phyloP scores from a whole-genome alignment of 2,888 invertebrate species.

The Cyclophora albipunctata region DNA sequence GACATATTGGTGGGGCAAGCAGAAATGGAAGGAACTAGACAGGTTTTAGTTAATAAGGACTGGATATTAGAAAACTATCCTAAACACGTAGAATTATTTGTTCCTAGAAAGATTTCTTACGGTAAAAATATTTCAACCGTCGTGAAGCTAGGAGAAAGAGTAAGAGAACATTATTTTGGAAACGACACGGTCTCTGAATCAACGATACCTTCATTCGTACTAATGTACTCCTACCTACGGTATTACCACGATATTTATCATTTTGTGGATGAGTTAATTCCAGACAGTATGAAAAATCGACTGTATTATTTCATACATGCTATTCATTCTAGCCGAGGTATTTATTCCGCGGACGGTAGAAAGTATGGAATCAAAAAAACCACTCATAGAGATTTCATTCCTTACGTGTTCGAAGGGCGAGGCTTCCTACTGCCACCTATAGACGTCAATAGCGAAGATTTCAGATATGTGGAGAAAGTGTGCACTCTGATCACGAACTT shows the following conservation, averaged over 20 bases:
- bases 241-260: background rate
- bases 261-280: background rate
- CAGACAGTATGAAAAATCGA: background rate
- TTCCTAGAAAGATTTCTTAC: background rate
- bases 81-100: background rate
- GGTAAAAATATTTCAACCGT: background rate
- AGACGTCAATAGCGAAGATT: slow-evolving; percentile 26
- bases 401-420: slow-evolving; percentile 35
- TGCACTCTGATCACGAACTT: slow-evolving; percentile 54
- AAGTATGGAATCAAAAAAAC: slow-evolving; percentile 2
- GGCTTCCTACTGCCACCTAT: slow-evolving; percentile 19
- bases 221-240: background rate
- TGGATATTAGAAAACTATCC: background rate
- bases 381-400: slow-evolving; percentile 35
- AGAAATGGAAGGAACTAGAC: background rate
- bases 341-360: background rate
- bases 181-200: background rate
- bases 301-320: slow-evolving; percentile 5
- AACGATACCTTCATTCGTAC: background rate
- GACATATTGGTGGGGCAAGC: slow-evolving; percentile 8
- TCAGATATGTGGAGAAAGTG: slow-evolving; percentile 35
- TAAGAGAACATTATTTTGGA: background rate
- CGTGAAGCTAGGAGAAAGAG: background rate
- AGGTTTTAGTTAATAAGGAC: background rate
- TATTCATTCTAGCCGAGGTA: slow-evolving; percentile 2